Base-by-base conservation (phyloP, 2,113 vertebrate species). In the Eolophus roseicapilla region DNA sequence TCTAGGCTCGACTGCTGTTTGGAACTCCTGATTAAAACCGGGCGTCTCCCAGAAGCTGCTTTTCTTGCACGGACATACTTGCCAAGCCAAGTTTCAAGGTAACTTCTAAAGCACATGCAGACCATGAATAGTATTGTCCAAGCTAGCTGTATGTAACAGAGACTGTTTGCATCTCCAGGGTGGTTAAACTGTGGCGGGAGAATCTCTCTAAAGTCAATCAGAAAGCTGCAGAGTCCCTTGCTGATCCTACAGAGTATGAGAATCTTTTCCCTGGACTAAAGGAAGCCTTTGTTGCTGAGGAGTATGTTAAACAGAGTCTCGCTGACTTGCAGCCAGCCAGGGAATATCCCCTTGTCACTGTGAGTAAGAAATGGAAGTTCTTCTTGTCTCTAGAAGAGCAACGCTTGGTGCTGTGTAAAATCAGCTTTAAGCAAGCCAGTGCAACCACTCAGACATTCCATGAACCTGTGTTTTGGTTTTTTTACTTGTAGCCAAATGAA, bases 31-130 rank as follows among this genome's bases (percentile, higher is more conserved):
- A 99, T 99, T 90, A 98, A 98, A 96, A 99, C 99, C 3, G 99
- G 99, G 77, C 98, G 99, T 67, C 98, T 99, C 55, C 99, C 99
- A 37, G 99, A 99, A 97, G 99, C 99, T 37, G 99, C 99, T 47
- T 99, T 99, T 93, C 97, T 99, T 86, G 99, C 99, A 85, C 98
- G 99, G 82, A 99, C 99, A 0, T 99, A 99, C 90, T 98, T 99
- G 92, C 99, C 99, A 63, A 99, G 99, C 94, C 99, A 99, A 90
- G 99, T 99, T 89, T 99, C 99, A 79, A 99, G 99, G 99, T 99
- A 98, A 71, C 37, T 77, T 44, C 49, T 44, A 49, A 50, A 64
- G 82, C 84, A 21, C 9, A 3, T 7, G 23, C 47, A 70, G 41
- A 79, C 27, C 9, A 1, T 27, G 6, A 67, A 6, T 4, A 17